phyloP scores from a whole-genome alignment of 1,140 invertebrate genomes.

The Hyles vespertilio region DNA sequence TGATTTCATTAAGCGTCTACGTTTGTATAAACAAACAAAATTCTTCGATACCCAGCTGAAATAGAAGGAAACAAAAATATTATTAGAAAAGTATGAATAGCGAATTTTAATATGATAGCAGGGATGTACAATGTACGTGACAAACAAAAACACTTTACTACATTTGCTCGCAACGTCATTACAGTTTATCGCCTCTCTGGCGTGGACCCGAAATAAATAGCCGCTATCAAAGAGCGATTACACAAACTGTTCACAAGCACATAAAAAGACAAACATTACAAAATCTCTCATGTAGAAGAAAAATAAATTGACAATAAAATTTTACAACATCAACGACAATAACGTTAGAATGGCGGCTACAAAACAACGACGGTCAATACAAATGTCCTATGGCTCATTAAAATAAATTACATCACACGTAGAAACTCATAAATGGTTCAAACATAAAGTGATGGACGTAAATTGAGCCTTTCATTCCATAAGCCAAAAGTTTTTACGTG shows the following conservation, averaged over 20 bases:
- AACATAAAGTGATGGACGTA: too few species aligned
- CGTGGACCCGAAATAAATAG: constrained; percentile 42
- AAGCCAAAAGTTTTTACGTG: too few species aligned
- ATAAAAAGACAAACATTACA: constrained; percentile 47
- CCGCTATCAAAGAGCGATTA: constrained; percentile 53
- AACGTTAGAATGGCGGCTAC: constrained; percentile 23
- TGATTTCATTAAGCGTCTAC: background rate
- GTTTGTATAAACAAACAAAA: too few species aligned
- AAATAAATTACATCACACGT: constrained; percentile 7
- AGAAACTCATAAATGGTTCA: background rate
- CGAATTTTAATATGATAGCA: too few species aligned
- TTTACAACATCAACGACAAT: constrained; percentile 28
- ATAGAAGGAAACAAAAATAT: too few species aligned
- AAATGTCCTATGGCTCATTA: constrained; percentile 5
- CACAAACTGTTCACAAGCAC: constrained; percentile 51
- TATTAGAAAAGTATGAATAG: too few species aligned
- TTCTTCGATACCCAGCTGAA: background rate
- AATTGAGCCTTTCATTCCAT: too few species aligned
- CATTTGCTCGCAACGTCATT: constrained; percentile 34
- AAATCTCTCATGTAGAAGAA: constrained; percentile 48
- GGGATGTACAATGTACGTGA: constrained; percentile 9
- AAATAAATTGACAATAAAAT: constrained; percentile 49
- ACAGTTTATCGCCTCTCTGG: constrained; percentile 42
- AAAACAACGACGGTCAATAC: constrained; percentile 8
- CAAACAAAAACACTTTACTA: constrained; percentile 32